These are phyloP conservation scores for Lampris incognitus DNA, from an alignment of 2,113 vertebrate genomes.

Conservation along the genomic window DNA sequence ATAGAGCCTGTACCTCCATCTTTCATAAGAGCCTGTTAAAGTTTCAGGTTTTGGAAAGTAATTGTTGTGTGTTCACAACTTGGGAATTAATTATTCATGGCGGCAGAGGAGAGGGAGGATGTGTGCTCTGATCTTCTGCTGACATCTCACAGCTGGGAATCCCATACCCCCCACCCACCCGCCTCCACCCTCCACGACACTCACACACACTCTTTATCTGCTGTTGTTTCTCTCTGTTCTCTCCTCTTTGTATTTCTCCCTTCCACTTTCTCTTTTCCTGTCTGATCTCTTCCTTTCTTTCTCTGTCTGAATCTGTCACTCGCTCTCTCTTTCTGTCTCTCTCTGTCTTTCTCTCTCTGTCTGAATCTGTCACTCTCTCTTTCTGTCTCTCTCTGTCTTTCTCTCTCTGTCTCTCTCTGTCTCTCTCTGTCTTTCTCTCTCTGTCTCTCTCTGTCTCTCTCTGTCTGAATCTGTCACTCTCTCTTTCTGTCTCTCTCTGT, in stretches of 20 bases:
- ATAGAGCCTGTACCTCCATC: slow-evolving; percentile 50
- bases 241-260: neutral
- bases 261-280: slow-evolving; percentile 6
- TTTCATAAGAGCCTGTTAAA: slow-evolving; percentile 66
- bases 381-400: too few species aligned
- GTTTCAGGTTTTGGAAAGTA: slow-evolving; percentile 67
- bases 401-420: too few species aligned
- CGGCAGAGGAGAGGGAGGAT: neutral
- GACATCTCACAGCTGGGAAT: too few species aligned
- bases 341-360: too few species aligned
- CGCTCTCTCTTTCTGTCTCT: too few species aligned
- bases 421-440: too few species aligned
- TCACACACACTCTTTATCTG: neutral
- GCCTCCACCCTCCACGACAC: neutral
- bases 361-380: too few species aligned
- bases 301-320: neutral
- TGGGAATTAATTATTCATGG: slow-evolving; percentile 71
- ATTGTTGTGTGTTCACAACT: slow-evolving; percentile 76
- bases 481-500: too few species aligned
- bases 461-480: too few species aligned
- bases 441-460: too few species aligned
- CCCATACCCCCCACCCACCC: neutral
- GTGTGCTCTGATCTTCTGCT: too few species aligned
- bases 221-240: slow-evolving; percentile 4
- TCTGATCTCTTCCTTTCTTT: slow-evolving; percentile 6